Evolutionary conservation across 2,888 invertebrate species (phyloP), one percentile per base, ranked within the genome.

Genomic region (Xestia c-nigrum): DNA sequence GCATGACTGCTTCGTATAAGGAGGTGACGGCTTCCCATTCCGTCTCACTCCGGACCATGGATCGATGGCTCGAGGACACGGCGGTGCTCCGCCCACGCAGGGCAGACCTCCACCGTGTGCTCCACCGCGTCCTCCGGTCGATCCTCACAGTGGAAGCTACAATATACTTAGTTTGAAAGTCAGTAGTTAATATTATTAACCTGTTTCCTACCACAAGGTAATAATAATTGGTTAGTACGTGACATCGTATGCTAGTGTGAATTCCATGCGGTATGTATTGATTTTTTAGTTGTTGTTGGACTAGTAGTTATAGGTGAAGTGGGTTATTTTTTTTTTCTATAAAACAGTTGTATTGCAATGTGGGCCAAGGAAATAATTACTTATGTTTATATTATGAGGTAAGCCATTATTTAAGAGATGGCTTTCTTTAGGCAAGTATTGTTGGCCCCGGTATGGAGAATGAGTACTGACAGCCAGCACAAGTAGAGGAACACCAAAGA

Each of bases 161-260:
- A 31, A 64, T 24, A 77, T 59, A 59, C 19, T 43, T 12, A 31
- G 52, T 43, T 38, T 46, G 31, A 66, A 66, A 78, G 38, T 46
- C 12, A 43, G 4, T 50, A 50, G 19, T 43, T 7, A 52, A 46
- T 76, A 3, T 9, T 43, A 52, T 65, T 50, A 38, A 71, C 5
- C 14, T 21, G 16, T 66, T 65, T 61, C 43, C 50, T 50, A 43
- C 69, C n/a, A 64, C 5, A 52, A 0, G 7, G n/a, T 74, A 65
- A 65, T 71, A 21, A 65, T 71, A 21, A 24, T 43, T 14, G 14
- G 21, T 5, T 43, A 55, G 47, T 68, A 61, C 46, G 16, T 59
- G 65, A 83, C 66, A 65, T 74, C 78, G 71, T 71, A 71, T 61
- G 79, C 31, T 59, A 14, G 67, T 71, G 69, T 64, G 43, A 70